A percentile compares a stretch with the other conserved stretches of the same genome.
Conservation (phyloP, 2,113 vertebrate genomes). For the Craseonycteris thonglongyai region DNA sequence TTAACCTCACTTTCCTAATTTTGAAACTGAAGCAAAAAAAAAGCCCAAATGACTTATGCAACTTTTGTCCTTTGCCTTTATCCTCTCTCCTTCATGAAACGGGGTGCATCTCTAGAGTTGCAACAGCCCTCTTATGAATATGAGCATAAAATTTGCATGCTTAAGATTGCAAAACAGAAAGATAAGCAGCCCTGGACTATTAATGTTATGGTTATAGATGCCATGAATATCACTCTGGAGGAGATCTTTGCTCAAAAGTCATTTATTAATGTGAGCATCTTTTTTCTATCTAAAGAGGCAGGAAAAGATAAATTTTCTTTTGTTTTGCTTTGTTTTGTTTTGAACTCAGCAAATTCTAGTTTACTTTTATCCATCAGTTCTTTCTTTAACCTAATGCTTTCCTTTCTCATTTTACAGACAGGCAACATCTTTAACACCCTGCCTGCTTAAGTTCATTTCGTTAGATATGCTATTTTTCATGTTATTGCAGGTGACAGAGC, state of each 20-base stretch:
- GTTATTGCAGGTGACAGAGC: neutral
- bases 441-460: neutral
- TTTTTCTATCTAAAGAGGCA: neutral
- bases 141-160: too few species aligned
- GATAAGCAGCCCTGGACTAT: rapidly evolving
- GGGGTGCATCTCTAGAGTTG: too few species aligned
- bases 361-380: neutral
- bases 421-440: neutral
- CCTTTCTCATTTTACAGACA: neutral
- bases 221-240: too few species aligned
- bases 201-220: neutral
- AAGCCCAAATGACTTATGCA: neutral
- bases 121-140: neutral
- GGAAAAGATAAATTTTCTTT: neutral
- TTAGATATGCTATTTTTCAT: neutral
- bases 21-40: neutral
- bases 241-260: neutral
- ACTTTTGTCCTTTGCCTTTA: neutral
- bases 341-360: neutral
- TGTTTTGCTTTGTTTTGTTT: too few species aligned
- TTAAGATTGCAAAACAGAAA: neutral
- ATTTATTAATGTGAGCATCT: neutral
- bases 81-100: rapidly evolving
- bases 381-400: neutral
- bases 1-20: neutral